Conservation (phyloP, 1,140 invertebrate genomes). For the Temnothorax curvispinosus region DNA sequence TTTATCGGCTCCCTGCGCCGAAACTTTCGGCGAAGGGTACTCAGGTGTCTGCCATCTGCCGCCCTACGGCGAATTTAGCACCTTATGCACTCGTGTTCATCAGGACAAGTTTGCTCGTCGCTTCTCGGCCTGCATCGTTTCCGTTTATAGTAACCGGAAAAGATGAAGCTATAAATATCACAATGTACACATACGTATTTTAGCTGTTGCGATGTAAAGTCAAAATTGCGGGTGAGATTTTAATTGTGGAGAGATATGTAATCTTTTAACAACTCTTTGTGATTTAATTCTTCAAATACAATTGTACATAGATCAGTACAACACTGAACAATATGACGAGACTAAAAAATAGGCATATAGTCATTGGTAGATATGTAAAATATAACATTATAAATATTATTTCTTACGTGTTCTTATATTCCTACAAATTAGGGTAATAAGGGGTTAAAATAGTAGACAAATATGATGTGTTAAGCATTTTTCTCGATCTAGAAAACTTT, state of each 20-base stretch:
- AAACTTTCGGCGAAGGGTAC: constrained; percentile 34
- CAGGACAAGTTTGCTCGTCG: not conserved
- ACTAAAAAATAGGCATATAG: not conserved
- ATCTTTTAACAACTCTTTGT: not conserved
- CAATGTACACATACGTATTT: not conserved
- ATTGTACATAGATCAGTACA: not conserved
- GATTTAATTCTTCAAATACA: not conserved
- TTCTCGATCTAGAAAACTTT: constrained; percentile 13
- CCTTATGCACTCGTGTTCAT: constrained; percentile 44
- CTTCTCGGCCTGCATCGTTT: constrained; percentile 14
- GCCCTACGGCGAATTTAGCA: constrained; percentile 55
- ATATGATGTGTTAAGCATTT: not conserved
- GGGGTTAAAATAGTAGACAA: not conserved
- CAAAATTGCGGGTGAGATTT: not conserved
- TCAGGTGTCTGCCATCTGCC: constrained; percentile 73
- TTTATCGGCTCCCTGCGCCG: constrained; percentile 31
- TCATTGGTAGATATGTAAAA: not conserved
- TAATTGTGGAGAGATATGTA: not conserved
- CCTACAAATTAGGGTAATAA: not conserved
- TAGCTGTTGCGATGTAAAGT: not conserved
- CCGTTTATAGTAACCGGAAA: not conserved
- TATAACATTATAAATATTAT: not conserved
- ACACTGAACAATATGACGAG: not conserved
- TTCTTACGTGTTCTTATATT: not conserved
- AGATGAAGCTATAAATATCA: constrained; percentile 14